A percentile compares a stretch with the other conserved stretches of the same genome.
Evolutionary conservation across 92 coral and sea anemone genomes (phyloP).

Genomic region (Isaurus tuberculatus): DNA sequence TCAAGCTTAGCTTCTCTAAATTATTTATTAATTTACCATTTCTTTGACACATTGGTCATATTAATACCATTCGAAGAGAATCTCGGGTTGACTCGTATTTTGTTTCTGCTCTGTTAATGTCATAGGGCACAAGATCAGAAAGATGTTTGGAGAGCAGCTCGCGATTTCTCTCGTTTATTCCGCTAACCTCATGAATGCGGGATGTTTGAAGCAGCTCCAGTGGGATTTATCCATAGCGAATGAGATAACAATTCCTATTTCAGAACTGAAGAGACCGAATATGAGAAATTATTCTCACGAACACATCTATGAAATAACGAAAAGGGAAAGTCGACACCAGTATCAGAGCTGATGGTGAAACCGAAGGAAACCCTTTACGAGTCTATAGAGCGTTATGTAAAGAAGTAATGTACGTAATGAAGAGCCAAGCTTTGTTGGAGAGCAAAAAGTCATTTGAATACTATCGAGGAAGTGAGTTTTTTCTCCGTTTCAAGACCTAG

Average conservation of each 20-base stretch:
- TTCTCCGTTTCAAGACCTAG: too few relatives aligned
- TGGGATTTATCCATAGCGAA: background rate
- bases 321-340: background rate
- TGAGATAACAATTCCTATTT: background rate
- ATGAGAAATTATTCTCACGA: background rate
- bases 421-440: background rate
- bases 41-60: too few relatives aligned
- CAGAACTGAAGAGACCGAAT: background rate
- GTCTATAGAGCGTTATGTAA: background rate
- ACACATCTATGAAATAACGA: background rate
- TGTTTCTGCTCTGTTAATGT: background rate
- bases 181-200: slow-evolving; percentile 43
- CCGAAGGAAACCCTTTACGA: background rate
- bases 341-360: background rate
- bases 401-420: background rate
- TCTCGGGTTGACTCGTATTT: too few relatives aligned
- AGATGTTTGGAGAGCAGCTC: slow-evolving; percentile 81
- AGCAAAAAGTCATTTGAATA: background rate
- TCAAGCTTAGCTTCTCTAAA: too few relatives aligned
- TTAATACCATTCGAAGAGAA: too few relatives aligned
- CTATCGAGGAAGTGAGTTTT: background rate
- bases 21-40: too few relatives aligned
- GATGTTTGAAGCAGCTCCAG: background rate
- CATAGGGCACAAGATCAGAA: slow-evolving; percentile 79
- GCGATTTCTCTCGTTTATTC: slow-evolving; percentile 88